phyloP scores from a whole-genome alignment of 2,113 vertebrate species.

The Psilopsiagon aymara region DNA sequence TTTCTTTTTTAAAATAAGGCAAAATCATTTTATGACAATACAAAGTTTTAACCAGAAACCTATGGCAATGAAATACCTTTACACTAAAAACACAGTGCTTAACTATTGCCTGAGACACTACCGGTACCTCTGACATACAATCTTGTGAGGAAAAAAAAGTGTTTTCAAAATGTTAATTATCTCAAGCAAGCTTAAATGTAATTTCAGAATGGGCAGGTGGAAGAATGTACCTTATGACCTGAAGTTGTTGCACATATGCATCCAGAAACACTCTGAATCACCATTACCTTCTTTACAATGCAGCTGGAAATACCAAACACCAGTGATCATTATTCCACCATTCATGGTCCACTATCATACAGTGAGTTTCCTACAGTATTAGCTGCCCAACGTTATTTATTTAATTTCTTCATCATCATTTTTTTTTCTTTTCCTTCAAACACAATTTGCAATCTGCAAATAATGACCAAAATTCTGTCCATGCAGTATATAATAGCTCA shows the following conservation, averaged over 20 bases:
- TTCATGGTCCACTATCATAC: neutral
- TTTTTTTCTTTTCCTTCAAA: neutral
- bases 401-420: neutral
- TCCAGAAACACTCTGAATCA: neutral
- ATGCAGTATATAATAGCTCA: neutral
- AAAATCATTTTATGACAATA: neutral
- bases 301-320: neutral
- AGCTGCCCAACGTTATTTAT: neutral
- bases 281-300: neutral
- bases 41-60: neutral
- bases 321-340: neutral
- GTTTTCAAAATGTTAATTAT: neutral
- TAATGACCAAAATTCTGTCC: neutral
- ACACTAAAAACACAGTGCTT: neutral
- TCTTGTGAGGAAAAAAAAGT: neutral
- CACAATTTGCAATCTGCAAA: neutral
- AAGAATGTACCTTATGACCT: neutral
- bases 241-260: neutral
- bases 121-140: accelerated
- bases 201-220: neutral
- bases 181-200: neutral
- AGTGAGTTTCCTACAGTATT: neutral
- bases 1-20: neutral
- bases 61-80: neutral
- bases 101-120: neutral